These are phyloP conservation scores for Endotricha flammealis DNA, from an alignment of 2,888 invertebrate species.

Conservation along the genomic window DNA sequence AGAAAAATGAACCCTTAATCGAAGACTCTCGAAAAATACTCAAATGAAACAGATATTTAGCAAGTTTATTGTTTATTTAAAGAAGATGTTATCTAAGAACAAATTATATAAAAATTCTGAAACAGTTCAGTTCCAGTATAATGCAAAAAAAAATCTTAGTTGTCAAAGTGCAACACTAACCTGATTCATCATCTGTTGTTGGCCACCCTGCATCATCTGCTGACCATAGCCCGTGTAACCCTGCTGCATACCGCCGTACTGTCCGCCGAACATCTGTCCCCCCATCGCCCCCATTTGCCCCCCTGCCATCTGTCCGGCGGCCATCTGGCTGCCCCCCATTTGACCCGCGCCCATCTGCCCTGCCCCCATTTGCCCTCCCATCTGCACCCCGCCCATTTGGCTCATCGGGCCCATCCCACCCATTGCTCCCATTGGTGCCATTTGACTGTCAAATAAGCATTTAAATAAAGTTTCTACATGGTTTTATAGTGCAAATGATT, in stretches of 20 bases:
- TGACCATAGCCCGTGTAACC: conserved; percentile 64
- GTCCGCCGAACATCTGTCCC: conserved; percentile 78
- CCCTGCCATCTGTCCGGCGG: conserved; percentile 59
- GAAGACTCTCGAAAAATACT: too few species aligned
- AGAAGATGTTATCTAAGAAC: too few species aligned
- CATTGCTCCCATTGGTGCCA: conserved; percentile 68
- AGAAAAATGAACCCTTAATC: too few species aligned
- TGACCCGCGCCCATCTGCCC: conserved; percentile 57
- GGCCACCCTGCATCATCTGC: conserved; percentile 74
- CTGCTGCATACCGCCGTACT: conserved; percentile 81
- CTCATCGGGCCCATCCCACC: conserved; percentile 68
- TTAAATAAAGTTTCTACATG: too few species aligned
- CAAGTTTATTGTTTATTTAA: too few species aligned
- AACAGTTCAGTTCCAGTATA: background rate
- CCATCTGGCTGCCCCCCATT: conserved; percentile 56
- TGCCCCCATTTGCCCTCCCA: conserved; percentile 57
- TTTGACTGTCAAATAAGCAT: conserved; percentile 62
- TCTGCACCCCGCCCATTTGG: conserved; percentile 60
- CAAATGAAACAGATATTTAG: too few species aligned
- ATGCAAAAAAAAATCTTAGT: background rate
- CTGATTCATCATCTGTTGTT: conserved; percentile 75
- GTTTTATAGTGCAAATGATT: too few species aligned
- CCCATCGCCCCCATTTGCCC: conserved; percentile 70
- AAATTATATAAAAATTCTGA: too few species aligned
- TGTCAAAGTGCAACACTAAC: conserved; percentile 28